A percentile compares a stretch with the other conserved stretches of the same genome.
These are phyloP conservation scores for Eueides isabella DNA, from an alignment of 1,140 invertebrate genomes.

Conservation along the genomic window DNA sequence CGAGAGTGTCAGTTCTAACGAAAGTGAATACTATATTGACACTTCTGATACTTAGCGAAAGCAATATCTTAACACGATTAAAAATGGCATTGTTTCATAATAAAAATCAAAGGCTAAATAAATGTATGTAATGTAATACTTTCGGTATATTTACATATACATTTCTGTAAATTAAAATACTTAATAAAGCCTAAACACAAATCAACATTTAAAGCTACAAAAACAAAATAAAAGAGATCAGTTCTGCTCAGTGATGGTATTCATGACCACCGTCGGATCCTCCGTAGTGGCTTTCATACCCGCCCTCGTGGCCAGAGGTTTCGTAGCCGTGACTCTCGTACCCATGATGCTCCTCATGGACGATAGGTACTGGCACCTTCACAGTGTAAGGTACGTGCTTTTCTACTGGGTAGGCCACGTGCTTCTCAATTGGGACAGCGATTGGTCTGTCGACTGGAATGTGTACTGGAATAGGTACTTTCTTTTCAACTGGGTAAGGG, in stretches of 20 bases:
- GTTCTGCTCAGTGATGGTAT: slow-evolving; percentile 67
- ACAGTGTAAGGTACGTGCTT: slow-evolving; percentile 83
- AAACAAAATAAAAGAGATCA: slow-evolving; percentile 76
- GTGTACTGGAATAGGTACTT: slow-evolving; percentile 84
- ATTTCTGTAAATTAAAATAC: slow-evolving; percentile 68
- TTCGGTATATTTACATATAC: slow-evolving; percentile 71
- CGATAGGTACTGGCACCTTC: slow-evolving; percentile 81
- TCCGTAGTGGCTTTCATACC: slow-evolving; percentile 34
- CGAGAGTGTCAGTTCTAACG: background rate
- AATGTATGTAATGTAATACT: slow-evolving; percentile 69
- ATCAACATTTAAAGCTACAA: slow-evolving; percentile 83
- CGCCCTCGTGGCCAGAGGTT: slow-evolving; percentile 20
- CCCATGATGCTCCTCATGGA: slow-evolving; percentile 57
- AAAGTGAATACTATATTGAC: background rate
- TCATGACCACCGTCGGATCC: slow-evolving; percentile 63
- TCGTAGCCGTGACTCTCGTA: slow-evolving; percentile 44
- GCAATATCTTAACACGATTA: background rate
- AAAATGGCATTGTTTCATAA: background rate
- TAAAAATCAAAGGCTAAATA: background rate
- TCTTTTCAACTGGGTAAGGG: slow-evolving; percentile 84
- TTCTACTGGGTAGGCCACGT: slow-evolving; percentile 84
- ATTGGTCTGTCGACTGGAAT: slow-evolving; percentile 83
- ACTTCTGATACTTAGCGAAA: background rate
- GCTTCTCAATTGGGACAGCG: slow-evolving; percentile 85
- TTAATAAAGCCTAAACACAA: slow-evolving; percentile 74